These are phyloP conservation scores for Acestrorhynchus altus DNA, from an alignment of 2,797 vertebrate genomes.

Conservation along the genomic window DNA sequence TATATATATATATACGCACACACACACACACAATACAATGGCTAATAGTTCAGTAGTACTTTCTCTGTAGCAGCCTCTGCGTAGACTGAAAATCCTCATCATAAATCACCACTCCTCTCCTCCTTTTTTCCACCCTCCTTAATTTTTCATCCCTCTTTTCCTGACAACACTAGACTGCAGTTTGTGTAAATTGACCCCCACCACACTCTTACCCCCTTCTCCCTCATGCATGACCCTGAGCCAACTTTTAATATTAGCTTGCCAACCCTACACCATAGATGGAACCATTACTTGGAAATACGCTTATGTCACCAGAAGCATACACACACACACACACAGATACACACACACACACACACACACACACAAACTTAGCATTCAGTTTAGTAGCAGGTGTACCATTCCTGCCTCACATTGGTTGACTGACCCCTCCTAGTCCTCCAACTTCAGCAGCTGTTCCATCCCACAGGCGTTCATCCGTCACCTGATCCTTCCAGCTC, in stretches of 20 bases:
- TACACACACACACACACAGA: neutral
- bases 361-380: constrained; percentile 36
- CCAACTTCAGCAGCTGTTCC: constrained; percentile 54
- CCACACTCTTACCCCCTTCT: neutral
- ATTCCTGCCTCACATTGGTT: constrained; percentile 45
- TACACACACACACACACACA: constrained; percentile 33
- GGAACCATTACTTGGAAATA: constrained; percentile 62
- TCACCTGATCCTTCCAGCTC: constrained; percentile 54
- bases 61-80: constrained; percentile 69
- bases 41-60: constrained; percentile 46
- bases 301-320: constrained; percentile 53
- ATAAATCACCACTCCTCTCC: constrained; percentile 75
- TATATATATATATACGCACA: neutral
- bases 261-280: constrained; percentile 45
- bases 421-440: constrained; percentile 29
- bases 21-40: constrained; percentile 9
- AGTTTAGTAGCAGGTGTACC: constrained; percentile 55
- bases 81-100: constrained; percentile 80
- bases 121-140: constrained; percentile 51
- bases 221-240: neutral
- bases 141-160: constrained; percentile 53
- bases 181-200: constrained; percentile 72
- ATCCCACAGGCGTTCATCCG: constrained; percentile 37
- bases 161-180: constrained; percentile 54
- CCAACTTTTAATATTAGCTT: constrained; percentile 29